Evolutionary conservation across 92 coral and sea anemone genomes (phyloP).

Genomic region (Meandrina meandrites): DNA sequence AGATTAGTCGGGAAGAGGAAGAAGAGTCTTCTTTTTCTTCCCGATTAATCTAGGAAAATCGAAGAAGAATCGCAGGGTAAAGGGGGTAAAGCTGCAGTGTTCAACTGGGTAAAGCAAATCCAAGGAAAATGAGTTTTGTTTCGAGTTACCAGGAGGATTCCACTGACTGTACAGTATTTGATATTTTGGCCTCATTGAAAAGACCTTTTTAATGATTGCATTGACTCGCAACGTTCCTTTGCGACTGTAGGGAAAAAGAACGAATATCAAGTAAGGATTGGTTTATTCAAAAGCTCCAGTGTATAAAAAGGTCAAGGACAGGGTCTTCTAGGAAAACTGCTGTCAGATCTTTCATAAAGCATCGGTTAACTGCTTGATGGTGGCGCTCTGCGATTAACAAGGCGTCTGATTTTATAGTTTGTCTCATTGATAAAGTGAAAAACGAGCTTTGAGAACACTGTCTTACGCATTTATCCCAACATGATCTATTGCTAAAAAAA

Average conservation of each 20-base stretch:
- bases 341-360: background rate
- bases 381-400: background rate
- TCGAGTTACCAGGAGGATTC: too few relatives aligned
- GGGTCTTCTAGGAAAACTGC: background rate
- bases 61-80: too few relatives aligned
- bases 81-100: too few relatives aligned
- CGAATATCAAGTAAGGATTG: background rate
- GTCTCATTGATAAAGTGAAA: background rate
- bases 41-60: too few relatives aligned
- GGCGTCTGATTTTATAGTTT: background rate
- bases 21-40: too few relatives aligned
- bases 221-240: background rate
- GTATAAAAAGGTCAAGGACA: background rate
- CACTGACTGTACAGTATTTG: too few relatives aligned
- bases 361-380: background rate
- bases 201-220: background rate
- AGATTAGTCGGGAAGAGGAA: too few relatives aligned
- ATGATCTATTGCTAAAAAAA: background rate
- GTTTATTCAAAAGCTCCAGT: background rate
- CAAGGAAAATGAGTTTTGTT: too few relatives aligned
- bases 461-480: background rate
- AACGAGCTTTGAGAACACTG: background rate
- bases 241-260: background rate
- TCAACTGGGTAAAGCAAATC: too few relatives aligned
- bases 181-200: background rate